A percentile compares a stretch with the other conserved stretches of the same genome.
These are phyloP conservation scores for Noctuana brunneofusca DNA, from an alignment of 2,888 invertebrate genomes.

Conservation along the genomic window DNA sequence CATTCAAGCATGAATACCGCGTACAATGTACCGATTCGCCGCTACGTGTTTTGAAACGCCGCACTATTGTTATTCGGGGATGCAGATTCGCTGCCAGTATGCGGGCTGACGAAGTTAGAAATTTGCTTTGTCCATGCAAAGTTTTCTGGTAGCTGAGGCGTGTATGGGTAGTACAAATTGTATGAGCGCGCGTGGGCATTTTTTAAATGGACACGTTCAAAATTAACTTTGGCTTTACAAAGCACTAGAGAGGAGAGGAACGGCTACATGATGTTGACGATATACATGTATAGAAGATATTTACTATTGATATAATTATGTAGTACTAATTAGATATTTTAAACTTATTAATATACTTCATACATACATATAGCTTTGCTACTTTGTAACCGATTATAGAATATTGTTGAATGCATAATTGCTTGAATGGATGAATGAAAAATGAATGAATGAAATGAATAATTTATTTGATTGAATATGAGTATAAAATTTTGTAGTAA, in stretches of 20 bases:
- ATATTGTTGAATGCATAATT: too few relatives aligned
- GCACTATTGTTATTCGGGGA: conserved; percentile 16
- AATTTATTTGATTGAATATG: too few relatives aligned
- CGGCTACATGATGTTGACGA: too few relatives aligned
- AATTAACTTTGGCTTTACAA: not conserved
- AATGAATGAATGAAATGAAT: too few relatives aligned
- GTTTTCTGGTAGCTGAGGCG: not conserved
- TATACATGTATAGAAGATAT: too few relatives aligned
- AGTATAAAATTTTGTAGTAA: too few relatives aligned
- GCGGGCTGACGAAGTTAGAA: conserved; percentile 24
- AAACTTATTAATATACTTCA: too few relatives aligned
- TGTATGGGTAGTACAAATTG: conserved; percentile 1
- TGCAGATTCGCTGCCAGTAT: not conserved
- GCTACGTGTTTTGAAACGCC: conserved; percentile 13
- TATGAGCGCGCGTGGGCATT: not conserved
- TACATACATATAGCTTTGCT: too few relatives aligned
- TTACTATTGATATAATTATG: too few relatives aligned
- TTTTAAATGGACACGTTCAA: not conserved
- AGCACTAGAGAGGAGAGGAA: not conserved
- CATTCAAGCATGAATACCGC: conserved; percentile 21
- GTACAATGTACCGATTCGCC: conserved; percentile 20
- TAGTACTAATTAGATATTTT: too few relatives aligned
- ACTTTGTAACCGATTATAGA: too few relatives aligned
- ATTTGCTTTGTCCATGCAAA: conserved; percentile 10
- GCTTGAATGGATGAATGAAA: too few relatives aligned